phyloP scores from a whole-genome alignment of 2,888 invertebrate species.

The Agrochola lota region DNA sequence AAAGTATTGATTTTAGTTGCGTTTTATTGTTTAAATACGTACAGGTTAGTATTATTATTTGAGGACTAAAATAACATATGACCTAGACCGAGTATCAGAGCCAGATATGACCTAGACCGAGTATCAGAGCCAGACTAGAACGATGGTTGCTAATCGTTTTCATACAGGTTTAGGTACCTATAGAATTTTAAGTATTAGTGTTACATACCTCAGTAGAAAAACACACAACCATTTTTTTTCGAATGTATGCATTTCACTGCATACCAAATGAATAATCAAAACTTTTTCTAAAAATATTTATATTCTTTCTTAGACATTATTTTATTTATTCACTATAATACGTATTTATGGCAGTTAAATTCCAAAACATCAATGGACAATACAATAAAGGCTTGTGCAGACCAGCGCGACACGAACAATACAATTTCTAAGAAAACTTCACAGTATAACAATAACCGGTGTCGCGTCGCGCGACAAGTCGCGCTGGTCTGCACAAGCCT shows the following conservation, averaged over 20 bases:
- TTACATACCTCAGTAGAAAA: not conserved
- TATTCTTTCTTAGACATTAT: not conserved
- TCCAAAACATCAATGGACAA: not conserved
- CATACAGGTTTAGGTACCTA: not conserved
- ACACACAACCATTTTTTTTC: not conserved
- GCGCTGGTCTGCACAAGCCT: no score
- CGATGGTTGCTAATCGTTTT: not conserved
- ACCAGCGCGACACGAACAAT: no score
- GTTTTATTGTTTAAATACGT: slow-evolving; percentile 49
- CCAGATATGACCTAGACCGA: not conserved
- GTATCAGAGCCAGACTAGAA: not conserved
- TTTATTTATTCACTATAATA: not conserved
- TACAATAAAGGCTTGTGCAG: no score
- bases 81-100: not conserved
- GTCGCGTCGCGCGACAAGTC: no score
- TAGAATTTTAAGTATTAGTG: not conserved
- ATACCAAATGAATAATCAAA: not conserved
- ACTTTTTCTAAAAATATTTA: not conserved
- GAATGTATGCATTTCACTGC: not conserved
- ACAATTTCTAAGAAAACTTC: no score
- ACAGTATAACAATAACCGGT: no score
- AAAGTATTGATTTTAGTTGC: slow-evolving; percentile 45
- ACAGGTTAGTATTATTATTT: slow-evolving; percentile 14
- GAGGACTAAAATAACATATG: slow-evolving; percentile 40
- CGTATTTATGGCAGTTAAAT: not conserved